These are phyloP conservation scores for Eublepharis macularius DNA, from an alignment of 2,113 vertebrate genomes.

Conservation along the genomic window DNA sequence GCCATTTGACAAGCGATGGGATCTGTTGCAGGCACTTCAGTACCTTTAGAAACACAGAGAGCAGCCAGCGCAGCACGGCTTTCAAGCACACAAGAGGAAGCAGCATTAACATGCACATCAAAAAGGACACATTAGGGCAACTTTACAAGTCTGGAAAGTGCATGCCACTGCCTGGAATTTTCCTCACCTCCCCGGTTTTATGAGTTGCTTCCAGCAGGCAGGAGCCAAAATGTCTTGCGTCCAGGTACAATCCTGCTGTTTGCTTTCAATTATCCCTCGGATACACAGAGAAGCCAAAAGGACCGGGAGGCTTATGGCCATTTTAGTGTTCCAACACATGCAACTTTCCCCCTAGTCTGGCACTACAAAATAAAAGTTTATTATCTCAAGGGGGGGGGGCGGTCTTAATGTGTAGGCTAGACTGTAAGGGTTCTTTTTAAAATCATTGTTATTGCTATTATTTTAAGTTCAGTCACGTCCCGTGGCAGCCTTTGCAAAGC, in stretches of 20 bases:
- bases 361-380: slow-evolving; percentile 5
- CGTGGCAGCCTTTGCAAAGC: slow-evolving; percentile 15
- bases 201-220: slow-evolving; percentile 19
- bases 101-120: not conserved
- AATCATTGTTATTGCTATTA: not conserved
- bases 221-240: slow-evolving; percentile 13
- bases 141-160: slow-evolving; percentile 43
- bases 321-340: not conserved
- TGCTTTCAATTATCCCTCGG: slow-evolving; percentile 4
- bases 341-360: slow-evolving; percentile 6
- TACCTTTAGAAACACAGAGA: slow-evolving; percentile 5
- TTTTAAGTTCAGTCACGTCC: slow-evolving; percentile 20
- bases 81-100: not conserved
- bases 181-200: not conserved
- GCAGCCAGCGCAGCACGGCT: not conserved
- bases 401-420: not conserved
- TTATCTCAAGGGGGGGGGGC: not conserved
- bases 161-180: not conserved
- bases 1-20: not conserved
- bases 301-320: not conserved
- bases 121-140: not conserved
- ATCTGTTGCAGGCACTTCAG: not conserved
- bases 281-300: slow-evolving; percentile 10
- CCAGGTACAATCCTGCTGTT: slow-evolving; percentile 7
- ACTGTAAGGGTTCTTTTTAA: not conserved